Conservation (phyloP, 2,888 invertebrate genomes). For the Cosmia trapezina region DNA sequence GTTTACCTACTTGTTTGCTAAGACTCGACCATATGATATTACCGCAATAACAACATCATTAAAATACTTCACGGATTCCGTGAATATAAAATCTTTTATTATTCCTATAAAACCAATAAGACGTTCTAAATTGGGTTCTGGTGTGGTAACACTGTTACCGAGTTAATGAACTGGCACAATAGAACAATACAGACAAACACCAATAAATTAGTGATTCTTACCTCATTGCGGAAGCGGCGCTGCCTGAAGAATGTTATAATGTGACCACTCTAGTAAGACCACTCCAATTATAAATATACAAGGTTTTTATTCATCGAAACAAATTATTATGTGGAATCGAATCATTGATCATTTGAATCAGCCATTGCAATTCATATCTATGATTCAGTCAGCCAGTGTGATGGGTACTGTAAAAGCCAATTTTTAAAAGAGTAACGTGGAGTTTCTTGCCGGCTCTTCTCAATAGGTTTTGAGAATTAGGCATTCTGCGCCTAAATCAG, state of each 20-base stretch:
- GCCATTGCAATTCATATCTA: neutral
- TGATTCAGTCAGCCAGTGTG: no score
- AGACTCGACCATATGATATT: constrained; percentile 14
- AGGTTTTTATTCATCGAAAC: neutral
- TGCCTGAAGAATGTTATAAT: constrained; percentile 68
- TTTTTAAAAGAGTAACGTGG: no score
- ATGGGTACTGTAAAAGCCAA: no score
- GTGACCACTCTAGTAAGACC: constrained; percentile 69
- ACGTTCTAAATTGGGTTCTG: constrained; percentile 33
- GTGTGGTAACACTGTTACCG: constrained; percentile 61
- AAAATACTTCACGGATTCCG: constrained; percentile 25
- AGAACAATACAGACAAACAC: constrained; percentile 70
- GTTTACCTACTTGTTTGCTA: constrained; percentile 17
- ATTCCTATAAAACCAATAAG: neutral
- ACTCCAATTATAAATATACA: constrained; percentile 48
- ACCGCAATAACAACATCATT: constrained; percentile 13
- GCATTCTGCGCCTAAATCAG: no score
- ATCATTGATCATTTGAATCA: no score
- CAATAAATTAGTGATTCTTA: constrained; percentile 74
- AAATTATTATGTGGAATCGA: neutral
- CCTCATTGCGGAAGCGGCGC: constrained; percentile 72
- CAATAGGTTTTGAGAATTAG: no score
- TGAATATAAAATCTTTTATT: constrained; percentile 12
- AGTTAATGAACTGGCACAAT: constrained; percentile 75
- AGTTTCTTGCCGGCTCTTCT: no score